Evolutionary conservation across 2,888 invertebrate genomes (phyloP).

Genomic region (Microchrysa polita): DNA sequence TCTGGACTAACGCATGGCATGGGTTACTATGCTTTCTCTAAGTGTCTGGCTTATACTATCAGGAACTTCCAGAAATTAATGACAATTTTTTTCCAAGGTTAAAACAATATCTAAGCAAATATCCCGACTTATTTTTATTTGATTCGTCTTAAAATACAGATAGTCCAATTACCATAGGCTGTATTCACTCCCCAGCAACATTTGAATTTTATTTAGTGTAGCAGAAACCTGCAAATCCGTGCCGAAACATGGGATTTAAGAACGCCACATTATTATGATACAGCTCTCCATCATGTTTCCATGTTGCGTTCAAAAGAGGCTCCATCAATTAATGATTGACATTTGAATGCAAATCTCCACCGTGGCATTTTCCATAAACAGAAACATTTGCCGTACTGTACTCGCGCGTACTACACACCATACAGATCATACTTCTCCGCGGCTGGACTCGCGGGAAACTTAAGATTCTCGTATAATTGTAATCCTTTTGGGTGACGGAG

Average conservation of each 20-base stretch:
- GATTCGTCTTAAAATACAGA: no score
- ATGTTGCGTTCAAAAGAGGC: slow-evolving; percentile 1
- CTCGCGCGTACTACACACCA: background rate
- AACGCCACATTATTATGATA: slow-evolving; percentile 34
- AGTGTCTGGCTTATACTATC: no score
- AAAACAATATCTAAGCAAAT: no score
- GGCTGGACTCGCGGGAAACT: slow-evolving; percentile 1
- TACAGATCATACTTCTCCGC: slow-evolving; percentile 1
- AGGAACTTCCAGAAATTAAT: no score
- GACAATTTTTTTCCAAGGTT: no score
- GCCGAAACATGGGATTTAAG: slow-evolving; percentile 46
- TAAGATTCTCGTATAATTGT: slow-evolving; percentile 1
- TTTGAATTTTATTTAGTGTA: background rate
- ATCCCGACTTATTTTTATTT: no score
- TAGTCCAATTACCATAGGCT: no score
- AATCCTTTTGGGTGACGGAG: slow-evolving; percentile 28
- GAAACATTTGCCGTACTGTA: slow-evolving; percentile 27
- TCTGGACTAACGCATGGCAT: no score
- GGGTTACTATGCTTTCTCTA: no score
- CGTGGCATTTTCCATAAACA: slow-evolving; percentile 45
- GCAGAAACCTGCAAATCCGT: slow-evolving; percentile 42
- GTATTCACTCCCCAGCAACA: slow-evolving; percentile 8
- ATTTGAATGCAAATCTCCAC: slow-evolving; percentile 43
- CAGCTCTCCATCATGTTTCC: slow-evolving; percentile 41
- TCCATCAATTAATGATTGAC: slow-evolving; percentile 45